Conservation (phyloP, 2,888 invertebrate species). For the Protodeltote pygarga region DNA sequence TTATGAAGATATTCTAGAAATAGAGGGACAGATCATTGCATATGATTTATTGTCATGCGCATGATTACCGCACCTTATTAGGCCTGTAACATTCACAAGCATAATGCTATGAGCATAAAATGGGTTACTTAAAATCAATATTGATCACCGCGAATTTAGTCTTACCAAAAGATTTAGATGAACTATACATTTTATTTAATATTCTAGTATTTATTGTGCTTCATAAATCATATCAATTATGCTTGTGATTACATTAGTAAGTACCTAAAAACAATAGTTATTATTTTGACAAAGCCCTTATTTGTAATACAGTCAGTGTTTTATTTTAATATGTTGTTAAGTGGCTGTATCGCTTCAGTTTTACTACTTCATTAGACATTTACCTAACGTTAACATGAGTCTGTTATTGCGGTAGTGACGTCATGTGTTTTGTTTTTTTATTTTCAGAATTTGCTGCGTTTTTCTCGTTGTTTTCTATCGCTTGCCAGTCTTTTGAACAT, state of each 20-base stretch:
- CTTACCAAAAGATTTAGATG: background rate
- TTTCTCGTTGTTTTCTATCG: conserved; percentile 59
- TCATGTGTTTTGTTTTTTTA: conserved; percentile 53
- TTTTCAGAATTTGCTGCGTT: conserved; percentile 63
- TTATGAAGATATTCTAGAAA: conserved; percentile 9
- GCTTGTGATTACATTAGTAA: conserved; percentile 40
- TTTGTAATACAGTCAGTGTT: conserved; percentile 46
- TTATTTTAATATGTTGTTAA: conserved; percentile 50
- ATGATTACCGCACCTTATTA: conserved; percentile 43
- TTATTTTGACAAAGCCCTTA: conserved; percentile 32
- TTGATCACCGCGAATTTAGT: background rate
- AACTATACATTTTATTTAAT: background rate
- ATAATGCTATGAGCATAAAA: conserved; percentile 32
- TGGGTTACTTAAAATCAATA: background rate
- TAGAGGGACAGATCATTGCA: conserved; percentile 21
- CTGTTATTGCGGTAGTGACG: conserved; percentile 44
- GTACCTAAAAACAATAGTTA: conserved; percentile 33
- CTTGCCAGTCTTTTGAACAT: conserved; percentile 43
- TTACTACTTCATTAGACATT: conserved; percentile 37
- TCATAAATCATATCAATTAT: conserved; percentile 34
- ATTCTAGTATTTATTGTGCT: background rate
- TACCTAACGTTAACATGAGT: conserved; percentile 30
- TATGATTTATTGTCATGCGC: conserved; percentile 34
- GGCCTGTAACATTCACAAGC: conserved; percentile 22
- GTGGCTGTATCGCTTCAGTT: conserved; percentile 50